Percentiles rank a stretch among this genome's conserved stretches.
These are phyloP conservation scores for Carlito syrichta DNA, from an alignment of 2,113 vertebrate species.

Conservation along the genomic window DNA sequence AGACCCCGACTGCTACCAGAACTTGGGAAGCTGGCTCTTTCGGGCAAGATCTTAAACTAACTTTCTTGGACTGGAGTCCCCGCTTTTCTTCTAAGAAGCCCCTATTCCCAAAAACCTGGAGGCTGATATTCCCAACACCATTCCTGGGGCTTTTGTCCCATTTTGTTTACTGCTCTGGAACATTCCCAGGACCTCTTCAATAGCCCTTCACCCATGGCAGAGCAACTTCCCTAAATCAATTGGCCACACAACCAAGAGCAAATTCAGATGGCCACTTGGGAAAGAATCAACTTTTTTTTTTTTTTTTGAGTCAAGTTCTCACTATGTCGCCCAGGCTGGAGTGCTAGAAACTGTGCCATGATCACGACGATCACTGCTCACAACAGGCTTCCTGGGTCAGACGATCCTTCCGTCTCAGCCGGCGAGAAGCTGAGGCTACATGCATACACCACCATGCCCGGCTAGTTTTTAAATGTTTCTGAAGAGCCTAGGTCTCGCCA, in stretches of 20 bases:
- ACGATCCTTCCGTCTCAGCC: too few relatives aligned
- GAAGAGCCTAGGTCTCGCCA: too few relatives aligned
- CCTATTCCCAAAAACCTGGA: not conserved
- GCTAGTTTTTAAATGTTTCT: too few relatives aligned
- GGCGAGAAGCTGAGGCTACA: too few relatives aligned
- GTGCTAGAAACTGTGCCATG: too few relatives aligned
- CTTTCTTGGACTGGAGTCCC: not conserved
- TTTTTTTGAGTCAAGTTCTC: too few relatives aligned
- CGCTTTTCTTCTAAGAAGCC: not conserved
- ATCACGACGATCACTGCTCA: too few relatives aligned
- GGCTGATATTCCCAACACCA: not conserved
- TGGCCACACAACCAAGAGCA: not conserved
- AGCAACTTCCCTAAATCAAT: constrained; percentile 1
- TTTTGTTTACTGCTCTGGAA: constrained; percentile 10
- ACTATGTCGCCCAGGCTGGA: too few relatives aligned
- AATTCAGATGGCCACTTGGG: not conserved
- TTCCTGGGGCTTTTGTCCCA: not conserved
- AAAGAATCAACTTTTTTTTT: too few relatives aligned
- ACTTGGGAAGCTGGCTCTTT: not conserved
- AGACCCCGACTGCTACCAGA: not conserved
- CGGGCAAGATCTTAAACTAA: not conserved
- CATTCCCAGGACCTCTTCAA: not conserved
- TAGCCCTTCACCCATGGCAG: not conserved
- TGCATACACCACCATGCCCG: too few relatives aligned
- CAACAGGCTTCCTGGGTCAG: too few relatives aligned